Conservation (phyloP, 2,888 invertebrate species). For the Apoda limacodes region DNA sequence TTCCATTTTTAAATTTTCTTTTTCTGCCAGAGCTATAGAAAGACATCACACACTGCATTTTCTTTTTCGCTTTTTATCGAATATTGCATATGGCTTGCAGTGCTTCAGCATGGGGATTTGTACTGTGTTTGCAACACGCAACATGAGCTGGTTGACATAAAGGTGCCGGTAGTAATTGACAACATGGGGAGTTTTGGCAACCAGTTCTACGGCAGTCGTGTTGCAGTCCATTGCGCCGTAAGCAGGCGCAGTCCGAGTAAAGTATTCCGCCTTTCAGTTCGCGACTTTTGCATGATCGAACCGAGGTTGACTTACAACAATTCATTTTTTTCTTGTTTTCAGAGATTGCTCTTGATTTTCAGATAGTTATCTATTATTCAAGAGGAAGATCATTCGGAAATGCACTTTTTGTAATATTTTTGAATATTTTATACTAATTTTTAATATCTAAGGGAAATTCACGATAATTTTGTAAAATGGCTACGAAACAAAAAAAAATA, state of each 20-base stretch:
- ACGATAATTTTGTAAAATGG: no score
- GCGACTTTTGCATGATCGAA: slow-evolving; percentile 39
- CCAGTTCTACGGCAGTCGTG: slow-evolving; percentile 64
- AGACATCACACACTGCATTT: slow-evolving; percentile 4
- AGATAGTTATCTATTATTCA: no score
- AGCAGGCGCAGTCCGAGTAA: slow-evolving; percentile 64
- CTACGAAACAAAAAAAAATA: no score
- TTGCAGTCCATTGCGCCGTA: slow-evolving; percentile 69
- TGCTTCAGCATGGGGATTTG: slow-evolving; percentile 50
- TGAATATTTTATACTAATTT: no score
- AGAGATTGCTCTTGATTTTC: no score
- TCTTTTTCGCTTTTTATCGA: no score
- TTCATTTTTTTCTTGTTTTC: no score
- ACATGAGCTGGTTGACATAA: slow-evolving; percentile 39
- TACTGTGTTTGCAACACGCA: slow-evolving; percentile 39
- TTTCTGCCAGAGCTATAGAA: slow-evolving; percentile 14
- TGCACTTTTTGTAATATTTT: no score
- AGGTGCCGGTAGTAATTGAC: slow-evolving; percentile 39
- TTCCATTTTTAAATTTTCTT: slow-evolving; percentile 23
- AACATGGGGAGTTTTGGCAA: slow-evolving; percentile 50
- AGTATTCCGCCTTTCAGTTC: slow-evolving; percentile 63
- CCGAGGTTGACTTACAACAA: no score
- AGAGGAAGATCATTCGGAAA: no score
- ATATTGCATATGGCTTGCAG: slow-evolving; percentile 38
- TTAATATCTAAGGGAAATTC: no score